Conservation (phyloP, 2,888 invertebrate species). For the Agrochola lota region DNA sequence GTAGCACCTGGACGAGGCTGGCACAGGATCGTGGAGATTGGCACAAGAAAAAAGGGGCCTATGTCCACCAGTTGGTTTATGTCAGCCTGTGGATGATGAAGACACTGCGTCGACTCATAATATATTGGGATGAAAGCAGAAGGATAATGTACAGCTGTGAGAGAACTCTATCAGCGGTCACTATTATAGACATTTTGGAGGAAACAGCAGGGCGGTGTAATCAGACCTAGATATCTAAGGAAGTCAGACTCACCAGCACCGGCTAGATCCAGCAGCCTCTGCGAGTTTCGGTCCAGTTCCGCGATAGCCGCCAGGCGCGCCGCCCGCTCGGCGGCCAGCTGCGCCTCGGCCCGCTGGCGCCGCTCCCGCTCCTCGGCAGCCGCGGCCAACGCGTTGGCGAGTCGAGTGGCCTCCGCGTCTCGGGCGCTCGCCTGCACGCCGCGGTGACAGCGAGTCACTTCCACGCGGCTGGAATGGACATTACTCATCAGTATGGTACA, state of each 20-base stretch:
- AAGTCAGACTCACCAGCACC: conserved; percentile 83
- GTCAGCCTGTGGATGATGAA: neutral
- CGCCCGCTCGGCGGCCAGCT: conserved; percentile 92
- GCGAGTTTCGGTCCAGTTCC: conserved; percentile 94
- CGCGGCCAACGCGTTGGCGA: conserved; percentile 91
- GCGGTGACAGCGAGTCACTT: conserved; percentile 89
- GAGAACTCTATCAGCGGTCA: neutral
- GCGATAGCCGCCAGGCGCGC: conserved; percentile 94
- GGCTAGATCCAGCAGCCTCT: conserved; percentile 92
- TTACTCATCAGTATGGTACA: neutral
- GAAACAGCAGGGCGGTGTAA: neutral
- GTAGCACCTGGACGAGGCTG: neutral
- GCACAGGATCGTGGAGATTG: too few species aligned
- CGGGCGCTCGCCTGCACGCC: conserved; percentile 92
- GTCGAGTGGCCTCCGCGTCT: conserved; percentile 91
- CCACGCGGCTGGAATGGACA: conserved; percentile 75
- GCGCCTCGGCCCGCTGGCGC: conserved; percentile 90
- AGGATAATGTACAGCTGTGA: neutral
- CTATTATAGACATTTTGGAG: neutral
- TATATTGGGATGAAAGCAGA: neutral
- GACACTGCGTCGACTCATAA: neutral
- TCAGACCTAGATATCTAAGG: neutral
- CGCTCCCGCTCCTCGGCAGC: conserved; percentile 91
- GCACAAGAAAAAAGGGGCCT: too few species aligned
- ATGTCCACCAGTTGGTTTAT: too few species aligned